Evolutionary conservation across 2,113 vertebrate species (phyloP).

Genomic region (Riparia riparia): DNA sequence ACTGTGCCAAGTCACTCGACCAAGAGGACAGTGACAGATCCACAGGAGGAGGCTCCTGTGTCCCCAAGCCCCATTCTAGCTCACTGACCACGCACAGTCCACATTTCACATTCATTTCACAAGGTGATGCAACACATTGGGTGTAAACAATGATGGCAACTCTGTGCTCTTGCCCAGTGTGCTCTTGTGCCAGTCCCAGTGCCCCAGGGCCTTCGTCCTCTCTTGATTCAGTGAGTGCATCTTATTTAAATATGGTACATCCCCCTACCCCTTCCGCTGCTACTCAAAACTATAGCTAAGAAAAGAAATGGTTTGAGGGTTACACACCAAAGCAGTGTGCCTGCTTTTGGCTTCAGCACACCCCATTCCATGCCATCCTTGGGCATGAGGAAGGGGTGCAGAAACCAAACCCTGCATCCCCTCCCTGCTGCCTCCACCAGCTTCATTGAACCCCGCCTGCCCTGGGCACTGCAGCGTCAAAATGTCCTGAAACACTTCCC

Average conservation of each 20-base stretch:
- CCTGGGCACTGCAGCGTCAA: accelerated
- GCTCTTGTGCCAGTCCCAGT: neutral
- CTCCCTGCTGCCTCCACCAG: neutral
- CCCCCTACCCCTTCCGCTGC: neutral
- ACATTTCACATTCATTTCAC: neutral
- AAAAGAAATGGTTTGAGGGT: neutral
- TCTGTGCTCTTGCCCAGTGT: neutral
- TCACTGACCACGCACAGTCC: neutral
- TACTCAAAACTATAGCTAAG: neutral
- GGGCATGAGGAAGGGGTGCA: neutral
- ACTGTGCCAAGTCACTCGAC: neutral
- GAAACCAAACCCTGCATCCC: neutral
- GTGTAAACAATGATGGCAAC: neutral
- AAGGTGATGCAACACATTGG: neutral
- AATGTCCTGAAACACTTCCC: neutral
- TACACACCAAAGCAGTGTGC: neutral
- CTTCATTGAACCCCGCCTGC: accelerated
- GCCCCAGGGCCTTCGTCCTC: neutral
- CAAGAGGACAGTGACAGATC: neutral
- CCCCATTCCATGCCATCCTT: accelerated
- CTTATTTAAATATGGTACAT: neutral
- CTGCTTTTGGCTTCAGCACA: neutral
- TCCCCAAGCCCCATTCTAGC: accelerated
- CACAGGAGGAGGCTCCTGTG: neutral
- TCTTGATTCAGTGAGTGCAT: neutral